A percentile compares a stretch with the other conserved stretches of the same genome.
phyloP scores from a whole-genome alignment of 2,888 invertebrate species.

The Thecophora atra region DNA sequence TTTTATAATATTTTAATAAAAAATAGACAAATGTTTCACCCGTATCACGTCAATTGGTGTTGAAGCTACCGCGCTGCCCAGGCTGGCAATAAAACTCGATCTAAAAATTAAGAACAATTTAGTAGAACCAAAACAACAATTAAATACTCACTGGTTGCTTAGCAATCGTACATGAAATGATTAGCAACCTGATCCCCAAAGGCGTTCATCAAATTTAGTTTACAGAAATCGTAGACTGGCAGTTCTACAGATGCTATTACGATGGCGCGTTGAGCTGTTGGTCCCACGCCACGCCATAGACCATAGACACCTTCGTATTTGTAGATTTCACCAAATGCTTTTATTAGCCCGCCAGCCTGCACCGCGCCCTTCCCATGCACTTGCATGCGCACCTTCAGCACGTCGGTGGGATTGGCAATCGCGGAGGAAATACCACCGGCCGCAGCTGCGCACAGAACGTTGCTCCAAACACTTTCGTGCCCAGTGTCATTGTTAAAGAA shows the following conservation, averaged over 20 bases:
- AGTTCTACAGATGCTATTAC: conserved; percentile 93
- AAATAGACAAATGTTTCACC: conserved; percentile 69
- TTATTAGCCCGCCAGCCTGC: conserved; percentile 71
- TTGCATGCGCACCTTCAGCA: conserved; percentile 96
- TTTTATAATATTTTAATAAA: conserved; percentile 41
- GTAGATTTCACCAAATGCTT: conserved; percentile 86
- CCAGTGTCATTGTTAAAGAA: conserved; percentile 64
- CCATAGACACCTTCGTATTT: conserved; percentile 84
- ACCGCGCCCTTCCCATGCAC: conserved; percentile 70
- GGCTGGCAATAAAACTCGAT: conserved; percentile 89
- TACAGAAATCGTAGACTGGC: conserved; percentile 91
- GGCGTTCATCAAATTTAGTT: conserved; percentile 74
- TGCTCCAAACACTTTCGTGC: conserved; percentile 71
- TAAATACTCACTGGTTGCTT: neutral
- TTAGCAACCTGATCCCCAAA: conserved; percentile 84
- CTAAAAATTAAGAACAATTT: conserved; percentile 62
- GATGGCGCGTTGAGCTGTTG: conserved; percentile 92
- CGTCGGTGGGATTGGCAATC: conserved; percentile 97
- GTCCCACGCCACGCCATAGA: conserved; percentile 90
- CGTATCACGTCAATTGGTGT: conserved; percentile 94
- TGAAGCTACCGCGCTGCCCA: conserved; percentile 92
- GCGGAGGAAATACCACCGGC: conserved; percentile 86
- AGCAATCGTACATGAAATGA: conserved; percentile 79
- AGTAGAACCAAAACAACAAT: neutral
- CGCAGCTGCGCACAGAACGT: conserved; percentile 80